Percentiles rank a stretch among this genome's conserved stretches.
These are phyloP conservation scores for Theropithecus gelada DNA, from an alignment of 2,113 vertebrate genomes.

Conservation along the genomic window DNA sequence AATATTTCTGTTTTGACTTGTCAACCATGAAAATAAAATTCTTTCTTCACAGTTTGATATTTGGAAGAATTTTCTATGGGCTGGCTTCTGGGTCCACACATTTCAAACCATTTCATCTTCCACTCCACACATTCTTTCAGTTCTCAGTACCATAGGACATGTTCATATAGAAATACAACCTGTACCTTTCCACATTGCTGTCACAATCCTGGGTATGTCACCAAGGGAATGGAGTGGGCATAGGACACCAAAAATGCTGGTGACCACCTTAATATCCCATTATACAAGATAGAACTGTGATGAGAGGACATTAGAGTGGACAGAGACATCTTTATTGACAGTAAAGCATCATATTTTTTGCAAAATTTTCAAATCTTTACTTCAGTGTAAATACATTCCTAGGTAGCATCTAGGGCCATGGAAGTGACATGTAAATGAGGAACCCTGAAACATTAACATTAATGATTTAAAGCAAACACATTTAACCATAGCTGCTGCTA, in stretches of 20 bases:
- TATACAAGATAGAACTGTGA: not conserved
- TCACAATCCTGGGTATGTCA: not conserved
- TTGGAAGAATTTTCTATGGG: not conserved
- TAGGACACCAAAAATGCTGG: not conserved
- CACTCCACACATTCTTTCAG: not conserved
- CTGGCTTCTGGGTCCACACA: not conserved
- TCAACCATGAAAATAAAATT: not conserved
- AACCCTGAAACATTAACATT: not conserved
- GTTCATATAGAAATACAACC: not conserved
- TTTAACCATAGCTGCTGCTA: not conserved
- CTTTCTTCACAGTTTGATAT: not conserved
- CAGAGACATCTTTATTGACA: not conserved
- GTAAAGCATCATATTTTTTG: not conserved
- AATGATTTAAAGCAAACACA: not conserved
- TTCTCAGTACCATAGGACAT: not conserved
- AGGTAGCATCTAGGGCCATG: not conserved
- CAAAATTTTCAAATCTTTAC: not conserved
- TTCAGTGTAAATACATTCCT: not conserved
- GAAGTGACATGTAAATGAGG: not conserved
- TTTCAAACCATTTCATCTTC: not conserved
- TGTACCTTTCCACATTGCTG: not conserved
- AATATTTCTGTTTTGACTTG: not conserved
- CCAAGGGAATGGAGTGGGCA: fast-evolving
- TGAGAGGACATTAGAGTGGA: not conserved
- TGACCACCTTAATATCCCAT: not conserved